Percentiles rank a stretch among this genome's conserved stretches.
Evolutionary conservation across 2,113 vertebrate species (phyloP).

Genomic region (Cavia porcellus): DNA sequence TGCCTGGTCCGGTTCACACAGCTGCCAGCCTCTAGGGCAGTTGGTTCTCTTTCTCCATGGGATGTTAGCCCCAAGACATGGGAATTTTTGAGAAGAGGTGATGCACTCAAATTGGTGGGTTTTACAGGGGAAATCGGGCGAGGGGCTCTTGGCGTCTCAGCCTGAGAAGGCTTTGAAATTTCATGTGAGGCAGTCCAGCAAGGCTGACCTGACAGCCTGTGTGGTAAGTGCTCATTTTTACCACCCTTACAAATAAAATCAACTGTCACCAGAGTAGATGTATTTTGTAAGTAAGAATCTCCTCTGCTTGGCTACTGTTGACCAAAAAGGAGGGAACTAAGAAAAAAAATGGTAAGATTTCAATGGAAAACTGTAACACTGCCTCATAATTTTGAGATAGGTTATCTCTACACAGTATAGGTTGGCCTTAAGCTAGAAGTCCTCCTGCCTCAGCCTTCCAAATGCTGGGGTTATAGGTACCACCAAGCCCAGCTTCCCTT

Average conservation of each 20-base stretch:
- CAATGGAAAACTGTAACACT: background rate
- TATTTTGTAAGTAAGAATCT: background rate
- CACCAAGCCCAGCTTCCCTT: background rate
- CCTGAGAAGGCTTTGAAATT: background rate
- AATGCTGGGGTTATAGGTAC: too few relatives aligned
- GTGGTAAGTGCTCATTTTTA: background rate
- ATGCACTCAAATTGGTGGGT: background rate
- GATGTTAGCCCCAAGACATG: too few relatives aligned
- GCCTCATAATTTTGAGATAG: too few relatives aligned
- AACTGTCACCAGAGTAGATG: background rate
- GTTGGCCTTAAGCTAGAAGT: too few relatives aligned
- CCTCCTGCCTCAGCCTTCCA: too few relatives aligned
- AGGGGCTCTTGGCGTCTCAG: background rate
- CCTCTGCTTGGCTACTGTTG: background rate
- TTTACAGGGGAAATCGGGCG: background rate
- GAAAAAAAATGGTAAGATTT: background rate
- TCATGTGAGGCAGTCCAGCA: background rate
- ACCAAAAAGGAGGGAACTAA: background rate
- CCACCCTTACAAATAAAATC: background rate
- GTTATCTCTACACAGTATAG: too few relatives aligned
- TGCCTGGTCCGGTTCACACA: background rate
- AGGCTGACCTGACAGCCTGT: background rate
- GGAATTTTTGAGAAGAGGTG: background rate
- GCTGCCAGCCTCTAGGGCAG: too few relatives aligned
- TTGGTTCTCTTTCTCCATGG: background rate